A percentile compares a stretch with the other conserved stretches of the same genome.
These are phyloP conservation scores for Schizaphis graminum DNA, from an alignment of 2,888 invertebrate species.

Conservation along the genomic window DNA sequence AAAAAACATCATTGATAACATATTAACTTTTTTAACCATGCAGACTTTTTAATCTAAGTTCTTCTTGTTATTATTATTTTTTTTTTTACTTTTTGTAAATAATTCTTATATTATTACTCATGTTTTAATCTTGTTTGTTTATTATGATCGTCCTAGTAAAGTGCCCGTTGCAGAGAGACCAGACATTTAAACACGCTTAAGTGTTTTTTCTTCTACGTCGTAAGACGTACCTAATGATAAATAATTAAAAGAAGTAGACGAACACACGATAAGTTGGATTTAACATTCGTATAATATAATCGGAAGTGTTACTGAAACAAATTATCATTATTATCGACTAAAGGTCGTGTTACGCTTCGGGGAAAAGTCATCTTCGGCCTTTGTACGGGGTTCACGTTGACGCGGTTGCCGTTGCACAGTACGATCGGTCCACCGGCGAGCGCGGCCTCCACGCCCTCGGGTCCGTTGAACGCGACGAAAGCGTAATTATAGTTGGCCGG, in stretches of 20 bases:
- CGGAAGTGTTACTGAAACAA: not conserved
- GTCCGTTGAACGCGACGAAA: not conserved
- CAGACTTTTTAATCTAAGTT: no score
- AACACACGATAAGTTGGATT: not conserved
- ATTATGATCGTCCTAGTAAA: not conserved
- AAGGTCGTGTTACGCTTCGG: not conserved
- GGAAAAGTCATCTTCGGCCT: not conserved
- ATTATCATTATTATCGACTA: not conserved
- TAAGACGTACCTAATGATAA: no score
- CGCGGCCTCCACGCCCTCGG: not conserved
- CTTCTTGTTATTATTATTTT: no score
- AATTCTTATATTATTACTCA: no score
- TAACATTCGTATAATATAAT: not conserved
- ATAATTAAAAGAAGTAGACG: not conserved
- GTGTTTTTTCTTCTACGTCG: no score
- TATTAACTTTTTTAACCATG: no score
- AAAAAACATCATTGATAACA: no score
- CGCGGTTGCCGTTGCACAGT: not conserved
- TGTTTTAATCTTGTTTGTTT: no score
- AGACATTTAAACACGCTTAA: not conserved
- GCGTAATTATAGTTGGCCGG: not conserved
- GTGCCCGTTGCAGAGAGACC: not conserved
- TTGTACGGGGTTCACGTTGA: not conserved
- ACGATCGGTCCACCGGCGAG: not conserved
- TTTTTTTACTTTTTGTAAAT: no score